These are phyloP conservation scores for Malacoctenus gilli DNA, from an alignment of 2,797 vertebrate genomes.

Conservation along the genomic window DNA sequence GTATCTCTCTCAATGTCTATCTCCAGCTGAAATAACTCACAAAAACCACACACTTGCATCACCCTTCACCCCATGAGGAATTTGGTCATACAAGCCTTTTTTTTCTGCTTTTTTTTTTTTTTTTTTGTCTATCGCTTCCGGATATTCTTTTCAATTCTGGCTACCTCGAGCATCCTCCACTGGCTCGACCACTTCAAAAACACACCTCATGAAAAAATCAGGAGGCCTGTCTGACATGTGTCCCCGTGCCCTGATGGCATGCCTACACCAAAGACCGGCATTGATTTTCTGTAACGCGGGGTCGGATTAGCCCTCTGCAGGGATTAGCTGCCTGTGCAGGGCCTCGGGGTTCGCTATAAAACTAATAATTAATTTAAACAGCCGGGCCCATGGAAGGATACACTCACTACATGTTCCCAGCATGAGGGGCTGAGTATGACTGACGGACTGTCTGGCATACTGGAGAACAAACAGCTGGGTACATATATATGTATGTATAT, in stretches of 20 bases:
- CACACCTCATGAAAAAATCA: slow-evolving; percentile 84
- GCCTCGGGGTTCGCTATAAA: slow-evolving; percentile 87
- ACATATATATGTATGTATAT: no score
- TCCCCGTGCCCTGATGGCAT: slow-evolving; percentile 83
- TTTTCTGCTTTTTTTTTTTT: slow-evolving; percentile 21
- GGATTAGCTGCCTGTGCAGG: slow-evolving; percentile 86
- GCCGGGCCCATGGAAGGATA: slow-evolving; percentile 79
- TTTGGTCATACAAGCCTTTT: slow-evolving; percentile 61
- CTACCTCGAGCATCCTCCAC: slow-evolving; percentile 85
- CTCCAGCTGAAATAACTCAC: slow-evolving; percentile 42
- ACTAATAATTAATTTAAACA: slow-evolving; percentile 93
- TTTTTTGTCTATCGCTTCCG: slow-evolving; percentile 58
- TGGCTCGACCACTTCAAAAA: slow-evolving; percentile 84
- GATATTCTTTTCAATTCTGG: slow-evolving; percentile 83
- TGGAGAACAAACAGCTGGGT: slow-evolving; percentile 49
- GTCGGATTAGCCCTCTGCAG: slow-evolving; percentile 87
- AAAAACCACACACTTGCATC: slow-evolving; percentile 60
- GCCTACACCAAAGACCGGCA: slow-evolving; percentile 84
- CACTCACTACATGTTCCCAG: slow-evolving; percentile 70
- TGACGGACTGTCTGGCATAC: slow-evolving; percentile 71
- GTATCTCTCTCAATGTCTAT: slow-evolving; percentile 6
- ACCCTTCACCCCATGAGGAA: slow-evolving; percentile 67
- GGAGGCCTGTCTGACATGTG: slow-evolving; percentile 84
- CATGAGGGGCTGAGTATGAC: slow-evolving; percentile 61
- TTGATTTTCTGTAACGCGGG: slow-evolving; percentile 89